A percentile compares a stretch with the other conserved stretches of the same genome.
These are phyloP conservation scores for Hypomesus transpacificus DNA, from an alignment of 2,113 vertebrate genomes.

Conservation along the genomic window DNA sequence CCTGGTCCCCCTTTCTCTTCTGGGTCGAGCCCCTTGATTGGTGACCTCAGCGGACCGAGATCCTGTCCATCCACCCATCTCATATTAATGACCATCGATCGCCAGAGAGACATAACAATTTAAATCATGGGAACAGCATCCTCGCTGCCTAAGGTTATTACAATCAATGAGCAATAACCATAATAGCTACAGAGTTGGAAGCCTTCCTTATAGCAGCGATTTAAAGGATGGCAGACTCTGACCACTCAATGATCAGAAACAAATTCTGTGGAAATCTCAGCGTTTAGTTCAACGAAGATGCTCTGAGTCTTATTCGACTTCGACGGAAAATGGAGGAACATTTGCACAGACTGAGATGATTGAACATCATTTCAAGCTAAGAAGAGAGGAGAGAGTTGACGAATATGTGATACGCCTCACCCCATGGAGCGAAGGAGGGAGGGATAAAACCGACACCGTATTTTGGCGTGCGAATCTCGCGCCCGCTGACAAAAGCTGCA, in stretches of 20 bases:
- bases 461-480: conserved; percentile 45
- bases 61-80: neutral
- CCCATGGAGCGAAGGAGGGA: conserved; percentile 34
- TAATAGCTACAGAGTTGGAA: conserved; percentile 47
- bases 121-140: conserved; percentile 44
- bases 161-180: conserved; percentile 57
- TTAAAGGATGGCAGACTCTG: conserved; percentile 37
- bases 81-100: conserved; percentile 58
- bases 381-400: conserved; percentile 49
- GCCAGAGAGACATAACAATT: conserved; percentile 37
- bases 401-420: conserved; percentile 58
- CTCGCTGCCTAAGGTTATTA: conserved; percentile 42
- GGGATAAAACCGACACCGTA: conserved; percentile 34
- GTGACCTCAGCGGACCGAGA: too few relatives aligned
- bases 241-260: conserved; percentile 12
- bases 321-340: conserved; percentile 23
- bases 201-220: conserved; percentile 33
- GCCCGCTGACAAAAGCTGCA: conserved; percentile 58
- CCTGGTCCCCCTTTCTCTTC: too few relatives aligned
- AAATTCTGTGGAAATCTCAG: neutral
- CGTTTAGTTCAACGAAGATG: neutral
- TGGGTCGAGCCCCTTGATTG: too few relatives aligned
- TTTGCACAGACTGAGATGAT: conserved; percentile 9
- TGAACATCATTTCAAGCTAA: conserved; percentile 26
- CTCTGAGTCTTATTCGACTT: conserved; percentile 9